Conservation (phyloP, 1,140 invertebrate species). For the Anadara kagoshimensis region DNA sequence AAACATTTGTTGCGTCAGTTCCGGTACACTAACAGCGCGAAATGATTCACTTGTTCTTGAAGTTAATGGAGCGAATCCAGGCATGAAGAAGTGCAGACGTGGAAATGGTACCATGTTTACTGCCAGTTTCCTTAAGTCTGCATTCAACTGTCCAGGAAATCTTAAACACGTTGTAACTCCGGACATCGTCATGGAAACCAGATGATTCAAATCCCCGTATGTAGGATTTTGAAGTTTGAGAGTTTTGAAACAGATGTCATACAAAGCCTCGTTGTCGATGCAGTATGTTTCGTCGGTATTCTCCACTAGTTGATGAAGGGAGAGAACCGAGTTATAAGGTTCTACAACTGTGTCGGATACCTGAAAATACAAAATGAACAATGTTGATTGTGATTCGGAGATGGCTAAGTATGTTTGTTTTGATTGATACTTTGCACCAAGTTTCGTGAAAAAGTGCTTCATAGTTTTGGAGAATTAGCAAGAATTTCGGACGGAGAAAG, state of each 20-base stretch:
- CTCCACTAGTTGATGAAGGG: constrained; percentile 85
- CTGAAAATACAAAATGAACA: constrained; percentile 70
- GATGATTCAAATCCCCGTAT: constrained; percentile 71
- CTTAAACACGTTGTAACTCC: constrained; percentile 86
- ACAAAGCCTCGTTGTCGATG: constrained; percentile 72
- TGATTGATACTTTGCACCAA: no score
- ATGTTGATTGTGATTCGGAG: no score
- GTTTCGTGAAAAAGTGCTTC: no score
- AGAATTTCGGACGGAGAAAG: no score
- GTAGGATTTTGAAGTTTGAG: constrained; percentile 81
- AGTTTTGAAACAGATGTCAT: constrained; percentile 76
- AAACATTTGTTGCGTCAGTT: constrained; percentile 80
- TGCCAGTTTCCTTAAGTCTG: constrained; percentile 87
- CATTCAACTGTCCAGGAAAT: constrained; percentile 85
- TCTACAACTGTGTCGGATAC: constrained; percentile 77
- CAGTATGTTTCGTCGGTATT: constrained; percentile 81
- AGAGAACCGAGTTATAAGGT: constrained; percentile 79
- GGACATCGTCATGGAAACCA: constrained; percentile 84
- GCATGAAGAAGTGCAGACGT: constrained; percentile 86
- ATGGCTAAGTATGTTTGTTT: neutral
- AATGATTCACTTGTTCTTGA: constrained; percentile 76
- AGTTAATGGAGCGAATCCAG: constrained; percentile 82
- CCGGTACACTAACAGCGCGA: constrained; percentile 74
- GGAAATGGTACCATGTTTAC: constrained; percentile 86
- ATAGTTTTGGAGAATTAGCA: no score